Percentiles rank a stretch among this genome's conserved stretches.
These are phyloP conservation scores for Apostichopus parvimensis DNA, from an alignment of 35 echinoderm and acorn worm species.

Conservation along the genomic window DNA sequence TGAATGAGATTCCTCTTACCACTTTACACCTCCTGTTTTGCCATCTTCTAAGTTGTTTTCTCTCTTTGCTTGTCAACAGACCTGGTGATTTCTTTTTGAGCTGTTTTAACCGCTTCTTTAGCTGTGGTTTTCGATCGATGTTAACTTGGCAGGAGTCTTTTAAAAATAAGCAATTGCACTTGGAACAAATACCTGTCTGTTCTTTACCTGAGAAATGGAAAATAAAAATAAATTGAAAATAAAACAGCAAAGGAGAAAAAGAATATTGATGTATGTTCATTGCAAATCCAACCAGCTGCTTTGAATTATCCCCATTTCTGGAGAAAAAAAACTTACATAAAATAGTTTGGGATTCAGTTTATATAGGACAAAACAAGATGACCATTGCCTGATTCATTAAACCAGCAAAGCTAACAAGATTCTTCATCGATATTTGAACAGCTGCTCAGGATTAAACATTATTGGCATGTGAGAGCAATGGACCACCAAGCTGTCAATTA, in stretches of 20 bases:
- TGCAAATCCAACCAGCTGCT: too few relatives aligned
- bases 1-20: not conserved
- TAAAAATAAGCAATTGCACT: constrained; percentile 30
- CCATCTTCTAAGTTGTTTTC: constrained; percentile 20
- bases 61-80: not conserved
- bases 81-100: not conserved
- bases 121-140: not conserved
- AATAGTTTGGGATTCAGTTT: too few relatives aligned
- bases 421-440: too few relatives aligned
- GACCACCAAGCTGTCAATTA: too few relatives aligned
- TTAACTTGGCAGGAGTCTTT: not conserved
- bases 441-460: too few relatives aligned
- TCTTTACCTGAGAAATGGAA: not conserved
- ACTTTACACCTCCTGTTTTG: constrained; percentile 39
- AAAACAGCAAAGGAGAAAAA: not conserved
- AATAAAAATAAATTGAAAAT: too few relatives aligned
- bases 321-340: too few relatives aligned
- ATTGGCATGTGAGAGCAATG: too few relatives aligned
- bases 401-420: too few relatives aligned
- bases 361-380: too few relatives aligned
- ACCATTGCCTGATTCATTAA: too few relatives aligned
- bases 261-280: not conserved
- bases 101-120: not conserved
- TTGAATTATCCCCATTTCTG: too few relatives aligned
- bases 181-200: constrained; percentile 1